These are phyloP conservation scores for Chascanopsetta lugubris DNA, from an alignment of 2,113 vertebrate species.

Conservation along the genomic window DNA sequence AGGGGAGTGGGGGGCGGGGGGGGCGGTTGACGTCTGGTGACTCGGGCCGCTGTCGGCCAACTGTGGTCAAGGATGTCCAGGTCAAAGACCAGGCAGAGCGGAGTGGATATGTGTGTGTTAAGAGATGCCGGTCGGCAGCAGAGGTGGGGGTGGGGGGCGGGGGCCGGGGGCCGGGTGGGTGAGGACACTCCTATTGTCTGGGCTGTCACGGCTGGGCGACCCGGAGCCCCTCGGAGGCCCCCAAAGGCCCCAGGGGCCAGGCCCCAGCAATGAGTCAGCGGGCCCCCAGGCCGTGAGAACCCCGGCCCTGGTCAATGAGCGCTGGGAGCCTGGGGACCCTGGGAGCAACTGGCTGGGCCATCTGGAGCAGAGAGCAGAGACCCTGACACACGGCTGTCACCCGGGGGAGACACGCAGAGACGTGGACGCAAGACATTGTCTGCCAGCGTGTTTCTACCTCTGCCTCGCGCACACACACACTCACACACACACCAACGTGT, in stretches of 20 bases:
- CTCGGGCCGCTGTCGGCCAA: constrained; percentile 26
- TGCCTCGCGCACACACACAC: not conserved
- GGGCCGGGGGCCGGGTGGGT: constrained; percentile 57
- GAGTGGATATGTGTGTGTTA: constrained; percentile 45
- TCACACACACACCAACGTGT: not conserved
- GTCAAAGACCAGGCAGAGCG: constrained; percentile 43
- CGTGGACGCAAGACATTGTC: constrained; percentile 61
- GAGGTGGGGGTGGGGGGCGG: too few species aligned
- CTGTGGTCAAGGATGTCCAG: constrained; percentile 48
- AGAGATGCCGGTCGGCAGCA: constrained; percentile 48
- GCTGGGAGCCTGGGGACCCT: constrained; percentile 66
- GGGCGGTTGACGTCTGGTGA: constrained; percentile 20
- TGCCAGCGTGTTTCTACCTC: constrained; percentile 54
- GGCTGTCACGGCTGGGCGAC: constrained; percentile 75
- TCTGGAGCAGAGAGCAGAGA: constrained; percentile 77
- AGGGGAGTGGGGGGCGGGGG: too few species aligned
- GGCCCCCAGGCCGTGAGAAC: constrained; percentile 82
- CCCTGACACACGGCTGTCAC: constrained; percentile 77
- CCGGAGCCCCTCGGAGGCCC: constrained; percentile 70
- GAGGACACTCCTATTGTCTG: constrained; percentile 75
- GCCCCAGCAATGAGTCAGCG: constrained; percentile 64
- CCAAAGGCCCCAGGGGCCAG: constrained; percentile 76
- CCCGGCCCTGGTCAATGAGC: constrained; percentile 70
- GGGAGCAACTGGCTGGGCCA: constrained; percentile 72
- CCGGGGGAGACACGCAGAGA: constrained; percentile 56